Conservation (phyloP, 2,797 vertebrate species). For the Australoheros facetus region DNA sequence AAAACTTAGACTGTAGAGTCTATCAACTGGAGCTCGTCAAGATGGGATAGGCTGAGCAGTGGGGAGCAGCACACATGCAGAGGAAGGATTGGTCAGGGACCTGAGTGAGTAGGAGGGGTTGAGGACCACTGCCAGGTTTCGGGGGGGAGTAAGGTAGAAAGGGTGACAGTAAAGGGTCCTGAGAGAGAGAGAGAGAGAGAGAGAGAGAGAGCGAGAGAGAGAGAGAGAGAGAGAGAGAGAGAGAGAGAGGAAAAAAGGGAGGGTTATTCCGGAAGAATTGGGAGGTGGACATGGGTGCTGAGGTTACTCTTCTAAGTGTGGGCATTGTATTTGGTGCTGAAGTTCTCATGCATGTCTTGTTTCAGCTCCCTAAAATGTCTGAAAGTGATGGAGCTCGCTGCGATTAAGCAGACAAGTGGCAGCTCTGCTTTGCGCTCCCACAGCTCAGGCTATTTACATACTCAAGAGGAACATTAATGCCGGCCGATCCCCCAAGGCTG, state of each 20-base stretch:
- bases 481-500: slow-evolving; percentile 56
- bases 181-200: background rate
- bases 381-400: slow-evolving; percentile 79
- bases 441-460: slow-evolving; percentile 78
- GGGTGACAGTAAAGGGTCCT: slow-evolving; percentile 42
- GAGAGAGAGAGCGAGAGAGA: too few relatives aligned
- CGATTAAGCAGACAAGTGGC: slow-evolving; percentile 79
- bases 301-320: slow-evolving; percentile 69
- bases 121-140: slow-evolving; percentile 25
- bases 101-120: slow-evolving; percentile 38
- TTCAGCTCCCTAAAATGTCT: slow-evolving; percentile 66
- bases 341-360: slow-evolving; percentile 77
- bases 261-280: slow-evolving; percentile 69
- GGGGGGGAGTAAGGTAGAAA: background rate
- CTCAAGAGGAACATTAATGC: slow-evolving; percentile 81
- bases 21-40: slow-evolving; percentile 50
- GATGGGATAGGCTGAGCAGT: slow-evolving; percentile 60
- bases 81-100: slow-evolving; percentile 52
- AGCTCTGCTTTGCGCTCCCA: slow-evolving; percentile 78
- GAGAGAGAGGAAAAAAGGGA: background rate
- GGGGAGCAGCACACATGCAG: slow-evolving; percentile 56
- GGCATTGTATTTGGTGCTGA: slow-evolving; percentile 68
- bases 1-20: slow-evolving; percentile 70
- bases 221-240: too few relatives aligned
- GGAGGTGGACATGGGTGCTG: slow-evolving; percentile 65